Conservation (phyloP, 2,113 vertebrate genomes). For the Microcebus murinus region DNA sequence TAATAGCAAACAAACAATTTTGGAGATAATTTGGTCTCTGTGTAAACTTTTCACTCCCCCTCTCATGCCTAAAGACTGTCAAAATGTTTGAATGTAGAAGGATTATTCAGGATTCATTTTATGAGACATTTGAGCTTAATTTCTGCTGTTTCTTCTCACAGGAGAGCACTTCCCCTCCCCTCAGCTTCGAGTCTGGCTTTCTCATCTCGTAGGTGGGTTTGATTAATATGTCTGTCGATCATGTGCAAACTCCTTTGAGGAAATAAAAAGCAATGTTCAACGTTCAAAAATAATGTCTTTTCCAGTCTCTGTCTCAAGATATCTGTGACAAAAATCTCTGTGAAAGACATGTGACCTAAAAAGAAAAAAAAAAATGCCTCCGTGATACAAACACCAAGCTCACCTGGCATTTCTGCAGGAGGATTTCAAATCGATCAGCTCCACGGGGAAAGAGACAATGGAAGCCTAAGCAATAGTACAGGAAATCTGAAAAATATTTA, state of each 20-base stretch:
- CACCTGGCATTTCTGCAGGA: not conserved
- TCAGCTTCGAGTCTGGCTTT: slow-evolving; percentile 60
- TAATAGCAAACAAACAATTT: slow-evolving; percentile 54
- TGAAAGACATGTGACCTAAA: slow-evolving; percentile 35
- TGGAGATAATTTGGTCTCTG: slow-evolving; percentile 3
- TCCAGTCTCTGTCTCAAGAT: slow-evolving; percentile 35
- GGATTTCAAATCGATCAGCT: not conserved
- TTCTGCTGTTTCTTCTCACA: slow-evolving; percentile 53
- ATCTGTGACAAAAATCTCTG: slow-evolving; percentile 44
- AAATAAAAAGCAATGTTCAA: slow-evolving; percentile 74
- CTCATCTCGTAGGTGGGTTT: slow-evolving; percentile 73
- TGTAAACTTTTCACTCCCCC: slow-evolving; percentile 9
- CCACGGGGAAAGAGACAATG: not conserved
- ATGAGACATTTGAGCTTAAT: slow-evolving; percentile 64
- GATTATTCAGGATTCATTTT: slow-evolving; percentile 58
- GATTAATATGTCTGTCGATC: slow-evolving; percentile 75
- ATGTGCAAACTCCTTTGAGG: slow-evolving; percentile 72
- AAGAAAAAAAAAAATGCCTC: not conserved
- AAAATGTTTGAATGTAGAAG: slow-evolving; percentile 71
- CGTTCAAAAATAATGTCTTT: slow-evolving; percentile 72
- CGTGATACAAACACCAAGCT: not conserved
- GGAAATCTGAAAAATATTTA: slow-evolving; percentile 38
- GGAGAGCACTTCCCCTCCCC: not conserved
- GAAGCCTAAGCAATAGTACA: slow-evolving; percentile 20
- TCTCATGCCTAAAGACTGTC: slow-evolving; percentile 66